Evolutionary conservation across 2,797 vertebrate genomes (phyloP), one percentile per base, ranked within the genome.

Genomic region (Rhabdomys pumilio): DNA sequence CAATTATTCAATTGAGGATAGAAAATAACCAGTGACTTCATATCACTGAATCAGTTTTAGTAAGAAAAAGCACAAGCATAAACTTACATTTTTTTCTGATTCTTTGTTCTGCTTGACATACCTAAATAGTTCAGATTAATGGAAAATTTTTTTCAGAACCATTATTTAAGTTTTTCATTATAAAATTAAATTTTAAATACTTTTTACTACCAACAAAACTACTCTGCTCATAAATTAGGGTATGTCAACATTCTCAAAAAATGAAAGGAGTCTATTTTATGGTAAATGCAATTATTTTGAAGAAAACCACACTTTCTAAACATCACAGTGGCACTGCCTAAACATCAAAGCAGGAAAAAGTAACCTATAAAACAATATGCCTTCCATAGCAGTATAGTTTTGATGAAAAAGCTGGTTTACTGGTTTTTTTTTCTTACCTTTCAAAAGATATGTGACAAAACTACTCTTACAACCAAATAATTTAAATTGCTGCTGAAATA

Each of bases 391-490:
- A 97, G 67, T 47, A 92, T 97, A 63, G 90, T 96, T 41, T 63
- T 76, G 29, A 93, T 57, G 93, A 73, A 93, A 97, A 97, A 22
- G 13, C 63, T 97, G 38, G 79, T 95, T 97, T 87, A 80, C 61
- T 41, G 0, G 93, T 96, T 77, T 95, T 75, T 94, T 96, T 77
- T 95, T 75, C 79, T 14, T 87, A 53, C 59, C 93, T 96, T 98
- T 97, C 90, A 96, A 0, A 93, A 61, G 31, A 69, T 72, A 73
- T 93, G 38, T 97, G 92, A 89, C 89, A 98, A 97, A 98, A 87
- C 13, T 73, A 34, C 10, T 91, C 93, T 85, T 97, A 89, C 44
- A 93, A 34, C 72, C 83, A 96, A 93, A 96, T 95, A 93, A 94
- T 15, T 87, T 79, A 57, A 80, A 93, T 95, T 96, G 44, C 47